A percentile compares a stretch with the other conserved stretches of the same genome.
Conservation (phyloP, 2,888 invertebrate species). For the Oeneis ivallda region DNA sequence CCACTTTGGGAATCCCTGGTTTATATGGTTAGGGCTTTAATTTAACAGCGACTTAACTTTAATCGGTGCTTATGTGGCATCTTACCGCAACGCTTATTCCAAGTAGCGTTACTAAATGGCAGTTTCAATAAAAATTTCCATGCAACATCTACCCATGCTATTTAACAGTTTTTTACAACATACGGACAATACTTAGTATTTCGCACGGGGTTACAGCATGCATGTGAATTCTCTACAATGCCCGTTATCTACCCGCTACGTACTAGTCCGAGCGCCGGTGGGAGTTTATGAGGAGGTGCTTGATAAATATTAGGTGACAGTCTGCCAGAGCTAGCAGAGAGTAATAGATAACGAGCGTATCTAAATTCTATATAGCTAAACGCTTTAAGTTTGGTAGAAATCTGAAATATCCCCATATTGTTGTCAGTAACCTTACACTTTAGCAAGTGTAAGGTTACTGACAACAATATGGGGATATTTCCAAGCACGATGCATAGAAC, state of each 20-base stretch:
- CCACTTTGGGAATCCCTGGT: background rate
- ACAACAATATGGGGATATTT: too few species aligned
- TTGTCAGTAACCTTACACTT: too few species aligned
- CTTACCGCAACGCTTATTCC: background rate
- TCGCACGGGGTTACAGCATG: constrained; percentile 56
- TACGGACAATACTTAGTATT: constrained; percentile 42
- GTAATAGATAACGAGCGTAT: too few species aligned
- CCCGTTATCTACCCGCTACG: constrained; percentile 19
- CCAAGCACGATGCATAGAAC: too few species aligned
- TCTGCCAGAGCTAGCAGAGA: too few species aligned
- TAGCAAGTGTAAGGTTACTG: too few species aligned
- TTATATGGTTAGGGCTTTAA: too few species aligned
- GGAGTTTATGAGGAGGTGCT: background rate
- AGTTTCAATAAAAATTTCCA: constrained; percentile 8
- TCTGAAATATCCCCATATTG: too few species aligned
- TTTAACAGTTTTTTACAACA: constrained; percentile 4
- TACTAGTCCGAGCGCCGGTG: background rate
- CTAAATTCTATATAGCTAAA: too few species aligned
- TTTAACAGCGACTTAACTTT: too few species aligned
- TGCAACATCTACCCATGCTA: constrained; percentile 6
- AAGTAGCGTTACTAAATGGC: constrained; percentile 5
- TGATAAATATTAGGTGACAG: background rate
- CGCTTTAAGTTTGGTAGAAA: too few species aligned
- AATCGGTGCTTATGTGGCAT: too few species aligned
- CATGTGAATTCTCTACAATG: constrained; percentile 48